phyloP scores from a whole-genome alignment of 2,113 vertebrate species.

The Nothocercus julius region DNA sequence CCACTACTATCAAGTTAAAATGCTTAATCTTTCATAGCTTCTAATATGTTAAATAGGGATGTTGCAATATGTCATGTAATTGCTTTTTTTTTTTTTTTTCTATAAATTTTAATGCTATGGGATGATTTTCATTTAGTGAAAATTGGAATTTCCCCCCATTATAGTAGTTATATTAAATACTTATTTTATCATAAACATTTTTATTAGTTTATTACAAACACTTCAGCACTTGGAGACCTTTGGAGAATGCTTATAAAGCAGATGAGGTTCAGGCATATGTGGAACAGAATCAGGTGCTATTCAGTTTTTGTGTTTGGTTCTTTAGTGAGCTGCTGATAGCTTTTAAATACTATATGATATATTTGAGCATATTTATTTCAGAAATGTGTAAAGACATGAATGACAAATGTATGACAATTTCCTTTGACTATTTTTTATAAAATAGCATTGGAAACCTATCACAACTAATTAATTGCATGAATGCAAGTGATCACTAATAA shows the following conservation, averaged over 20 bases:
- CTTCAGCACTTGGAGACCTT: not conserved
- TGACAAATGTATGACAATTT: not conserved
- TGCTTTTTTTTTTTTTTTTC: not conserved
- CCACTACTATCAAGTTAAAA: not conserved
- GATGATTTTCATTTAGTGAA: not conserved
- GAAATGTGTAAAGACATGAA: not conserved
- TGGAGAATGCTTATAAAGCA: not conserved
- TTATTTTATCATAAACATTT: no score
- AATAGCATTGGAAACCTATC: not conserved
- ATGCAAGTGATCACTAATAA: not conserved
- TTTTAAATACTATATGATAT: not conserved
- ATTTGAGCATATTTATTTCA: not conserved
- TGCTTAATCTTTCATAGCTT: not conserved
- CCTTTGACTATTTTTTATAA: not conserved
- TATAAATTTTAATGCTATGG: not conserved
- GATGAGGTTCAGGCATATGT: not conserved
- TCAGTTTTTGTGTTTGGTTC: not conserved
- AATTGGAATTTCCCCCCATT: fast-evolving
- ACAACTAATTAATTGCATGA: not conserved
- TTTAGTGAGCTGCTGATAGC: not conserved
- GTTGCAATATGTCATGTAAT: not conserved
- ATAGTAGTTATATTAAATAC: not conserved
- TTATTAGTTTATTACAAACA: no score
- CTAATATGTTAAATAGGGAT: not conserved
- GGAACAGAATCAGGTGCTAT: not conserved